These are phyloP conservation scores for Platycheirus albimanus DNA, from an alignment of 2,888 invertebrate genomes.

Conservation along the genomic window DNA sequence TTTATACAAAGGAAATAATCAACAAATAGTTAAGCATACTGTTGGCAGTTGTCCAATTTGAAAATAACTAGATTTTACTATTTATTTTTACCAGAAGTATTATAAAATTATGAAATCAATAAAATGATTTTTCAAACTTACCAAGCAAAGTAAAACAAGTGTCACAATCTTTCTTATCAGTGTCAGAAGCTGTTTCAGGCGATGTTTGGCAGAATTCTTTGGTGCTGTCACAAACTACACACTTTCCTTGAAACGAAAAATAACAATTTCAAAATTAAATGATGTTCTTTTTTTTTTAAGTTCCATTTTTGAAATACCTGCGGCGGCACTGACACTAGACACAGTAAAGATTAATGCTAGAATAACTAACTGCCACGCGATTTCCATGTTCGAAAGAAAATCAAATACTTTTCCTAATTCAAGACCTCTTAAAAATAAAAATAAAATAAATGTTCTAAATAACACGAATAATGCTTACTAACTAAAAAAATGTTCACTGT, in stretches of 20 bases:
- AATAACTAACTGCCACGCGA: slow-evolving; percentile 15
- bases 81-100: no score
- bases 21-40: no score
- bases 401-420: no score
- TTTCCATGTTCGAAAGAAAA: slow-evolving; percentile 22
- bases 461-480: slow-evolving; percentile 11
- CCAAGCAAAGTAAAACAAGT: slow-evolving; percentile 47
- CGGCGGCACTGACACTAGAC: not conserved
- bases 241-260: slow-evolving; percentile 25
- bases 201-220: slow-evolving; percentile 19
- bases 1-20: no score
- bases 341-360: slow-evolving; percentile 36
- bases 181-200: not conserved
- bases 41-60: no score
- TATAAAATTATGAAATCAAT: no score
- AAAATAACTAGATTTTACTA: no score
- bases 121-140: slow-evolving; percentile 23
- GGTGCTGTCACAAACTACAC: slow-evolving; percentile 28
- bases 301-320: not conserved
- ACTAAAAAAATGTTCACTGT: slow-evolving; percentile 48
- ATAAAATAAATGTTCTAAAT: not conserved
- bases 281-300: no score
- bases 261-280: not conserved
- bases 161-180: not conserved
- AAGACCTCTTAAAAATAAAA: not conserved